Evolutionary conservation across 2,113 vertebrate genomes (phyloP).

Genomic region (Ammodytes dubius): DNA sequence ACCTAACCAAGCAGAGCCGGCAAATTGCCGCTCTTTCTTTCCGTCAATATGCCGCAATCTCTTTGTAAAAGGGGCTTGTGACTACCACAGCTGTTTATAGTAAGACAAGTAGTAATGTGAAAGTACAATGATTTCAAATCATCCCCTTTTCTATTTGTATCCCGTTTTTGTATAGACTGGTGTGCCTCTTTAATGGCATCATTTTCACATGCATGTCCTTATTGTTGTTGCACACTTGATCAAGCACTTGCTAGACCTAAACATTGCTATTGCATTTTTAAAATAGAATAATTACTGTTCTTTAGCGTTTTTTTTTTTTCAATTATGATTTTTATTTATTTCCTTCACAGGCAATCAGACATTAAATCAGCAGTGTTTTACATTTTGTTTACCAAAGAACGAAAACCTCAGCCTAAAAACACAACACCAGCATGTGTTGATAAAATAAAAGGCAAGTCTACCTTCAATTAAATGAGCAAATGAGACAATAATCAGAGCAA

Average conservation of each 20-base stretch:
- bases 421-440: no score
- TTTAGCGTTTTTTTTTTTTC: conserved; percentile 7
- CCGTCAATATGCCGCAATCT: no score
- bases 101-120: conserved; percentile 16
- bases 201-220: background rate
- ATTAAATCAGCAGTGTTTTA: no score
- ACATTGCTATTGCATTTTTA: background rate
- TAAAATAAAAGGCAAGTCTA: no score
- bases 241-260: background rate
- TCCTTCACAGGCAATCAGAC: no score
- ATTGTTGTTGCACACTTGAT: background rate
- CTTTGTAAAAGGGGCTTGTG: background rate
- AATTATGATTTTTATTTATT: no score
- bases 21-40: no score
- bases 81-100: conserved; percentile 26
- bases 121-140: conserved; percentile 29
- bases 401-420: no score
- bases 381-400: no score
- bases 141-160: conserved; percentile 22
- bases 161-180: background rate
- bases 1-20: no score
- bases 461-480: no score
- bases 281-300: background rate
- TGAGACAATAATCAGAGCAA: no score
- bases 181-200: conserved; percentile 1